Evolutionary conservation across 2,888 invertebrate genomes (phyloP).

Genomic region (Actias luna): DNA sequence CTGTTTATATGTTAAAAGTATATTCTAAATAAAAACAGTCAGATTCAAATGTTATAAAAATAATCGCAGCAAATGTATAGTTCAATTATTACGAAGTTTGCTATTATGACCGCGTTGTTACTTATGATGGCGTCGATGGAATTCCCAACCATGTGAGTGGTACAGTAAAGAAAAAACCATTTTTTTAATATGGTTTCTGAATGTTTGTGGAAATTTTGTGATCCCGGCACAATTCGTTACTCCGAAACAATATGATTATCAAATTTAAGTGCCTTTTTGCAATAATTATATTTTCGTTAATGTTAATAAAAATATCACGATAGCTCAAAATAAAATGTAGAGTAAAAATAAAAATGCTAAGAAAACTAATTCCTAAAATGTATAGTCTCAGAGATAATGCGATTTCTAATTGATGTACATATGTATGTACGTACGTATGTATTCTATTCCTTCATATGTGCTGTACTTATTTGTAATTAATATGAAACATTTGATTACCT

Average conservation of each 20-base stretch:
- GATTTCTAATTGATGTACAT: too few species aligned
- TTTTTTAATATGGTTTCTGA: neutral
- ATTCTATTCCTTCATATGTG: too few species aligned
- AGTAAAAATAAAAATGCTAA: too few species aligned
- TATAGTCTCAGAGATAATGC: too few species aligned
- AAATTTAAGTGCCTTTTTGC: too few species aligned
- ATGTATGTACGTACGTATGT: too few species aligned
- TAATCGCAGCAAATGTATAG: neutral
- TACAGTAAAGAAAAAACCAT: neutral
- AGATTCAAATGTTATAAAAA: neutral
- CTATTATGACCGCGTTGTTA: neutral
- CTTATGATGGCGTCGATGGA: neutral
- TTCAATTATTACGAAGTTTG: neutral
- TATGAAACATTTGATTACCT: too few species aligned
- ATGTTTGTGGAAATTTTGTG: neutral
- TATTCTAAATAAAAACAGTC: neutral
- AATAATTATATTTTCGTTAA: too few species aligned
- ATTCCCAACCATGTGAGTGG: slow-evolving; percentile 1
- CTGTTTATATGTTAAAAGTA: neutral
- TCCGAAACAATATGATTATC: neutral
- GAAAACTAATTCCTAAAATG: too few species aligned
- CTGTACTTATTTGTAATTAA: too few species aligned
- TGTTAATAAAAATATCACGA: too few species aligned
- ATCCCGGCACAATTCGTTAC: neutral
- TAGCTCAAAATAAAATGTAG: too few species aligned